These are phyloP conservation scores for Gallinago stenura DNA, from an alignment of 2,797 vertebrate species.

Conservation along the genomic window DNA sequence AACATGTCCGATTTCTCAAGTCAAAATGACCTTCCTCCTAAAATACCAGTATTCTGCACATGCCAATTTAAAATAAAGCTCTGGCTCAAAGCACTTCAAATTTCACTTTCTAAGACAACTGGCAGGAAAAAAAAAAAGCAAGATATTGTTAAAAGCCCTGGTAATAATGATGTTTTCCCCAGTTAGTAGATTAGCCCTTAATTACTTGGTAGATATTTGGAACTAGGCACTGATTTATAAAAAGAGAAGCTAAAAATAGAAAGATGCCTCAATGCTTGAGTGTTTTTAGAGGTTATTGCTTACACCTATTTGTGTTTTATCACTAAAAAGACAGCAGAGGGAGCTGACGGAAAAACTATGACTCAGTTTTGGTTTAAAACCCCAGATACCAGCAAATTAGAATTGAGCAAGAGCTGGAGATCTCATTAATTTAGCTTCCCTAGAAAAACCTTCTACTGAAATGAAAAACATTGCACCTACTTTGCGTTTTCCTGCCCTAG, in stretches of 20 bases:
- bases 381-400: not conserved
- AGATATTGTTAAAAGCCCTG: not conserved
- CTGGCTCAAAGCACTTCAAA: not conserved
- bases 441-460: not conserved
- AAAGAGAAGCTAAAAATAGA: not conserved
- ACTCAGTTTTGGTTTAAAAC: not conserved
- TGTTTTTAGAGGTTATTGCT: not conserved
- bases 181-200: not conserved
- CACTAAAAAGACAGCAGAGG: not conserved
- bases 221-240: not conserved
- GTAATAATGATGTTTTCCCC: fast-evolving
- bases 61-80: not conserved
- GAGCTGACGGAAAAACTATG: not conserved
- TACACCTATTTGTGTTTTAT: not conserved
- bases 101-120: not conserved
- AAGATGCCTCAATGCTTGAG: not conserved
- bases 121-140: not conserved
- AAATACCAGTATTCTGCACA: not conserved
- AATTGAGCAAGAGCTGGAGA: not conserved
- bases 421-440: fast-evolving
- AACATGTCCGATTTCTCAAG: fast-evolving
- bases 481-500: not conserved
- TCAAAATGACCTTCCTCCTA: not conserved
- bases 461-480: not conserved
- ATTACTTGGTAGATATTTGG: too few species aligned